Evolutionary conservation across 2,888 invertebrate genomes (phyloP), one percentile per base, ranked within the genome.

Genomic region (Pachliopta kotzebuea): DNA sequence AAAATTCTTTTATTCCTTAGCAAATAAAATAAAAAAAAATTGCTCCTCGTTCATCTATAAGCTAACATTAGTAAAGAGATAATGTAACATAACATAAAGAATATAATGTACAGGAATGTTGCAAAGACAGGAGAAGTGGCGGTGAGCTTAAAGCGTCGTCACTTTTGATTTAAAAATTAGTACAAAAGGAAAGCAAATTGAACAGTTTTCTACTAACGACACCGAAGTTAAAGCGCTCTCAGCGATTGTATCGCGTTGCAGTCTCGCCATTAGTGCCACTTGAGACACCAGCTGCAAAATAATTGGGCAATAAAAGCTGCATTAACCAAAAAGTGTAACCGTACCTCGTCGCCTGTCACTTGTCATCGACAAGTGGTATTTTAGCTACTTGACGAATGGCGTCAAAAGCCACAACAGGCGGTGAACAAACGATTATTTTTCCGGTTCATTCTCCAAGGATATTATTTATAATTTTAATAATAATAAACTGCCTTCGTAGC

Each of bases 281-380:
- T 45, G 60, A 65, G 65, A 65, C 65, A 57, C 65, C 60, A 61
- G 56, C 42, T 53, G 65, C 45, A 57, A 64, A 53, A 60, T 60
- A 65, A 65, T 65, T 65, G 65, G 61, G 57, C 65, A 65, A 65
- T 65, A 57, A 65, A 65, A 65, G 56, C 60, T 49, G 60, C 57
- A 57, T 65, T 65, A 57, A 53, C 52, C 60, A 64, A 64, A 65
- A 60, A 65, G 23, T 58, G 53, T 45, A 54, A 20, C 20, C 31
- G 50, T 26, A 56, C 42, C 50, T 64, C n/a, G 55, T 17, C 17
- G 17, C 26, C 54, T 56, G 56, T 64, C 64, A 64, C 56, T 64
- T 50, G 8, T 53, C 20, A 53, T 18, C 50, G 31, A 45, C 54
- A 31, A 63, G 29, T 45, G 45, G 23, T 45, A 45, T 63, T 52